phyloP scores from a whole-genome alignment of 1,140 invertebrate species.

The Nautilus pompilius region DNA sequence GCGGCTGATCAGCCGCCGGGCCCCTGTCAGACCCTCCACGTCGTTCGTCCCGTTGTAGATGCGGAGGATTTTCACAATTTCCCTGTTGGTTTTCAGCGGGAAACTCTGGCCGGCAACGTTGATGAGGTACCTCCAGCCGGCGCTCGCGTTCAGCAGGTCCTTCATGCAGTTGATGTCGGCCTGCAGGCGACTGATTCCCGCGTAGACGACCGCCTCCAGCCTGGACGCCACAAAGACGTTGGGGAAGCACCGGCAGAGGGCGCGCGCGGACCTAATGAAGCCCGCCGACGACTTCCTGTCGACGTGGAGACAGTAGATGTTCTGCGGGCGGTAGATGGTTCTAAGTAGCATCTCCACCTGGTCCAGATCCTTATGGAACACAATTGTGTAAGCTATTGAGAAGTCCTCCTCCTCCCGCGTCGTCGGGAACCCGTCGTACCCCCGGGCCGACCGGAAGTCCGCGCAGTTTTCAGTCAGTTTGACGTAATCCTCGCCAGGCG shows the following conservation, averaged over 20 bases:
- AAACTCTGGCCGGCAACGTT: constrained; percentile 29
- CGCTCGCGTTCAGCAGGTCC: constrained; percentile 19
- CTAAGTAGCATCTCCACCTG: constrained; percentile 40
- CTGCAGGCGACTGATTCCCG: constrained; percentile 18
- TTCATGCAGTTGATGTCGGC: constrained; percentile 39
- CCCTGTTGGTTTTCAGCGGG: constrained; percentile 23
- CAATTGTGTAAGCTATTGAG: constrained; percentile 34
- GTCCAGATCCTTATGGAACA: constrained; percentile 29
- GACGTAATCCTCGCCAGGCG: too few species aligned
- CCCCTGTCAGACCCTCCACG: constrained; percentile 8
- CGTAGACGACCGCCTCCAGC: constrained; percentile 25
- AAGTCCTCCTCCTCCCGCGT: constrained; percentile 28
- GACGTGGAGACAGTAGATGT: constrained; percentile 49
- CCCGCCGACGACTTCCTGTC: constrained; percentile 27
- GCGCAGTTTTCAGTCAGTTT: constrained; percentile 14
- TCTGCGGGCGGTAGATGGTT: constrained; percentile 45
- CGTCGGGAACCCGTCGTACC: constrained; percentile 13
- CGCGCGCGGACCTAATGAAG: constrained; percentile 20
- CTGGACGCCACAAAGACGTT: constrained; percentile 45
- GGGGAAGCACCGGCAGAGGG: constrained; percentile 33
- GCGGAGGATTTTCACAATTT: constrained; percentile 19
- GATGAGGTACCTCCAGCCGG: constrained; percentile 32
- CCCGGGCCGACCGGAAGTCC: constrained; percentile 7
- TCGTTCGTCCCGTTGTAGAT: constrained; percentile 17
- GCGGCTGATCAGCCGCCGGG: not conserved